phyloP scores from a whole-genome alignment of 2,888 invertebrate genomes.

The Nezara viridula region DNA sequence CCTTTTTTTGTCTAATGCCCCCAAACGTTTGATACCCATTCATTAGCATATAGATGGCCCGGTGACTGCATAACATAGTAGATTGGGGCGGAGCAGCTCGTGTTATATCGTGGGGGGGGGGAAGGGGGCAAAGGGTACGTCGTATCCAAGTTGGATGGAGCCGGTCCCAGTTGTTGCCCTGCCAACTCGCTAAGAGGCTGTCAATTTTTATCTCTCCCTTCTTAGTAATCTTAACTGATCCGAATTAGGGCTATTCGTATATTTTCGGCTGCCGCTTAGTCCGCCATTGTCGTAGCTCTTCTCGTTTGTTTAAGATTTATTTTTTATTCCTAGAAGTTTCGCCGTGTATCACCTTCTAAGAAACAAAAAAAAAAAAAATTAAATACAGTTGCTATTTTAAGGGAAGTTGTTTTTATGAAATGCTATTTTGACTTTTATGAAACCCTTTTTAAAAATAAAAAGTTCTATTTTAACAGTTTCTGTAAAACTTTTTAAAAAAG shows the following conservation, averaged over 20 bases:
- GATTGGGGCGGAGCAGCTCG: background rate
- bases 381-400: too few relatives aligned
- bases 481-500: too few relatives aligned
- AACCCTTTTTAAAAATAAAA: too few relatives aligned
- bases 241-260: slow-evolving; percentile 5
- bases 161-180: background rate
- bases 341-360: too few relatives aligned
- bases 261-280: background rate
- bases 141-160: background rate
- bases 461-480: too few relatives aligned
- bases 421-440: too few relatives aligned
- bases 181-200: slow-evolving; percentile 10
- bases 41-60: background rate
- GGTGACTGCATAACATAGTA: background rate
- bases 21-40: background rate
- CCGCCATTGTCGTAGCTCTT: background rate
- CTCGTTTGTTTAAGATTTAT: background rate
- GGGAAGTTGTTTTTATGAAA: too few relatives aligned
- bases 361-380: too few relatives aligned
- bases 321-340: background rate
- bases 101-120: background rate
- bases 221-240: slow-evolving; percentile 40
- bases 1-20: background rate
- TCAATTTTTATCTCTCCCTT: slow-evolving; percentile 45
- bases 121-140: background rate